Evolutionary conservation across 2,888 invertebrate genomes (phyloP), one percentile per base, ranked within the genome.

Genomic region (Blastobasis lacticolella): DNA sequence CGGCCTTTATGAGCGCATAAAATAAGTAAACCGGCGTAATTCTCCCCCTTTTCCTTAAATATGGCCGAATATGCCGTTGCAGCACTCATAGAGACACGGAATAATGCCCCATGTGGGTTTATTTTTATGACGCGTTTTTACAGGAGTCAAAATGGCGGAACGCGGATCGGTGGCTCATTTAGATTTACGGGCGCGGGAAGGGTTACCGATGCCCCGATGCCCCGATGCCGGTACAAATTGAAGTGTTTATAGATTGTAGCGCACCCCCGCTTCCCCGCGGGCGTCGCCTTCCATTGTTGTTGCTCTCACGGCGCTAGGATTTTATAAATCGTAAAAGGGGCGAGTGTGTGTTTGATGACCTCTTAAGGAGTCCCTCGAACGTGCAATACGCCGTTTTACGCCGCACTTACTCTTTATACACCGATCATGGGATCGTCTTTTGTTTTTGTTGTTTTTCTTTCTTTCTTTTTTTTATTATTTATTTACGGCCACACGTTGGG

Each of bases 91-190:
- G 23, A 23, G 23, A 23, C 23, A 23, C 23, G 23, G 23, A 23
- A 23, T 23, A 23, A 23, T 23, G 23, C 23, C 49, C 49, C 52
- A 49, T 48, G 46, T 49, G 60, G 54, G 58, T 58, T 62, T 62
- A 58, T 60, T 56, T 61, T 65, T 65, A 65, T 63, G 61, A 57
- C 58, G 59, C 53, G 57, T 61, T 64, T 63, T 64, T 57, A 57
- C 55, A 57, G 52, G 54, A 55, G 48, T 49, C 58, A 59, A 55
- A 59, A 63, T 59, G 61, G 57, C 52, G 48, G 45, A 51, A 54
- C 57, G 54, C 38, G 51, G 37, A 9, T 44, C 38, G 49, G 23
- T 42, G 50, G 42, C 58, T 55, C 62, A 55, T 60, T 57, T 55
- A 54, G 60, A 61, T 63, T 62, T 62, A 60, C 58, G 60, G 57